Percentiles rank a stretch among this genome's conserved stretches.
Evolutionary conservation across 2,797 vertebrate species (phyloP).

Genomic region (Gymnothorax reevesii): DNA sequence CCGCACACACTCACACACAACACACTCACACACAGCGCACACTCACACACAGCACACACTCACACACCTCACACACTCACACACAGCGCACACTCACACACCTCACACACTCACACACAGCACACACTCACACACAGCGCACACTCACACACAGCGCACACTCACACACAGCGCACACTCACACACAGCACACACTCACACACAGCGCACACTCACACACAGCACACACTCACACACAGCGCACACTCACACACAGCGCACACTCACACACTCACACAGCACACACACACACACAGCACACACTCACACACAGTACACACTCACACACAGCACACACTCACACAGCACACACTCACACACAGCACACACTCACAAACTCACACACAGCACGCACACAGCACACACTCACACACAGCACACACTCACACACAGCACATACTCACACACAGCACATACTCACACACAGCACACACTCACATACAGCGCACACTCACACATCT

Average conservation of each 20-base stretch:
- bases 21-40: neutral
- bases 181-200: constrained; percentile 3
- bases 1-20: no score
- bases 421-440: neutral
- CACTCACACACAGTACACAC: constrained; percentile 10
- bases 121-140: constrained; percentile 14
- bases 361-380: constrained; percentile 15
- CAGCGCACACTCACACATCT: constrained; percentile 1
- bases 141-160: neutral
- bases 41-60: no score
- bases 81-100: neutral
- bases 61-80: no score
- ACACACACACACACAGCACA: neutral
- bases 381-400: no score
- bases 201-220: no score
- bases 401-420: constrained; percentile 9
- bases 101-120: no score
- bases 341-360: neutral
- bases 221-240: constrained; percentile 12
- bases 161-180: no score
- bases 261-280: constrained; percentile 10
- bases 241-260: neutral
- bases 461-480: no score
- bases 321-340: constrained; percentile 1
- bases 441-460: constrained; percentile 13